These are phyloP conservation scores for Festucalex cinctus DNA, from an alignment of 2,113 vertebrate species.

Conservation along the genomic window DNA sequence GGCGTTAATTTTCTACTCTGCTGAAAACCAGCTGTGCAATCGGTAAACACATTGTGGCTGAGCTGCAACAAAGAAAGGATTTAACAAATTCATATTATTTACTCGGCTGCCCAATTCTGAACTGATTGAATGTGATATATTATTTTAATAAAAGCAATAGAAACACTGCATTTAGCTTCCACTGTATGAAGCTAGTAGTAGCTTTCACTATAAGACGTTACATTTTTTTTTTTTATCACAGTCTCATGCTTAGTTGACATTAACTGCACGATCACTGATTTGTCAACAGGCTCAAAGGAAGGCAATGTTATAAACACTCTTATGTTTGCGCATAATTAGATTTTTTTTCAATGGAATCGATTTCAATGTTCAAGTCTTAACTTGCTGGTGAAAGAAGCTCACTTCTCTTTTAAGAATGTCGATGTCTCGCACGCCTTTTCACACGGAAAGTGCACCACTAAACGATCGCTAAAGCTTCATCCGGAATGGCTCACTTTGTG, in stretches of 20 bases:
- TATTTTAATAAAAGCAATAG: conserved; percentile 41
- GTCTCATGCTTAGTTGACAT: conserved; percentile 29
- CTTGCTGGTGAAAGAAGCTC: conserved; percentile 59
- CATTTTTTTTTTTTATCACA: not conserved
- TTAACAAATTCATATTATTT: conserved; percentile 46
- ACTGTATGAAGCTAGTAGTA: not conserved
- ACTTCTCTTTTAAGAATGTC: conserved; percentile 46
- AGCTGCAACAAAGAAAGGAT: conserved; percentile 48
- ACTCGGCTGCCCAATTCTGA: conserved; percentile 28
- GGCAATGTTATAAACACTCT: conserved; percentile 26
- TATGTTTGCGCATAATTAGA: conserved; percentile 26
- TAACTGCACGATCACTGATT: conserved; percentile 36
- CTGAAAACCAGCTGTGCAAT: conserved; percentile 52
- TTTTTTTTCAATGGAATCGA: conserved; percentile 38
- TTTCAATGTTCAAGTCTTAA: conserved; percentile 66
- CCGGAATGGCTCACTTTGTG: not conserved
- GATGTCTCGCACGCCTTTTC: conserved; percentile 31
- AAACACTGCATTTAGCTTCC: conserved; percentile 3
- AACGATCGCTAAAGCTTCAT: conserved; percentile 9
- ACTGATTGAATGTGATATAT: conserved; percentile 28
- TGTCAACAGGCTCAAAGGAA: conserved; percentile 38
- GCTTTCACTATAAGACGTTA: conserved; percentile 6
- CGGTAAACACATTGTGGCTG: conserved; percentile 40
- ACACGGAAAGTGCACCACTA: conserved; percentile 33
- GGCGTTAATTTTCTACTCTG: conserved; percentile 45